A percentile compares a stretch with the other conserved stretches of the same genome.
Evolutionary conservation across 2,113 vertebrate genomes (phyloP).

Genomic region (rabbit (Oryctolagus cuniculus)): mOryCun1.1 NC_091437.1:3262001-3262500

Average conservation of each 20-base stretch:
- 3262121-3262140: no score
- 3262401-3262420: no score
- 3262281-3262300: slow-evolving; percentile 5
- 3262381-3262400: not conserved
- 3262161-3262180: no score
- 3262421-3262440: not conserved
- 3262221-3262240: not conserved
- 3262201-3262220: no score
- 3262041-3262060: no score
- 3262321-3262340: not conserved
- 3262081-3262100: no score
- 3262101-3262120: no score
- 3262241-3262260: not conserved
- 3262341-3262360: not conserved
- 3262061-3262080: no score
- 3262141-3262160: no score
- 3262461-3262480: not conserved
- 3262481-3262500: not conserved
- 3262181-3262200: no score
- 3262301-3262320: slow-evolving; percentile 4
- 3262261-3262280: not conserved
- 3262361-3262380: not conserved
- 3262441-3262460: not conserved
- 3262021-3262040: no score
- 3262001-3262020: no score